A percentile compares a stretch with the other conserved stretches of the same genome.
Evolutionary conservation across 1,140 invertebrate genomes (phyloP).

Genomic region (Hyphantria cunea): DNA sequence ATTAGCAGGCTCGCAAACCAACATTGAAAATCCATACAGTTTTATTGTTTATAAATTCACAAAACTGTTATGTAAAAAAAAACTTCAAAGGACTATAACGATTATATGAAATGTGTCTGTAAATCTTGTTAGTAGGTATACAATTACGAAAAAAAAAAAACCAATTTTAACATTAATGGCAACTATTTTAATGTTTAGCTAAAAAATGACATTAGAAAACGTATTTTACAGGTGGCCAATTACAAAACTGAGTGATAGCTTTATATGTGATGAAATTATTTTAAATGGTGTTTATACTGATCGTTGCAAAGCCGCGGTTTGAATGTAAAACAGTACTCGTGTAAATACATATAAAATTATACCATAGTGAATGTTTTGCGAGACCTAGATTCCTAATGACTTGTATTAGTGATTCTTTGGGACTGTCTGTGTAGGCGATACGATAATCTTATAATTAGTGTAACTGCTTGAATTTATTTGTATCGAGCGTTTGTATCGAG

Average conservation of each 20-base stretch:
- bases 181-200: too few relatives aligned
- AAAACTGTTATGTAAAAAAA: too few relatives aligned
- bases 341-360: slow-evolving; percentile 8
- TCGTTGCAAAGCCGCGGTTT: not conserved
- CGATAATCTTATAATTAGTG: slow-evolving; percentile 13
- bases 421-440: slow-evolving; percentile 29
- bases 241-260: not conserved
- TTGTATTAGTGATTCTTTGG: slow-evolving; percentile 19
- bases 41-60: slow-evolving; percentile 10
- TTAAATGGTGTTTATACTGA: not conserved
- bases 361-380: slow-evolving; percentile 9
- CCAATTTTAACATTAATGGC: too few relatives aligned
- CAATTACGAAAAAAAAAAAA: too few relatives aligned
- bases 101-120: too few relatives aligned
- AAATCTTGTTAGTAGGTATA: too few relatives aligned
- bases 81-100: not conserved
- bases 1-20: slow-evolving; percentile 19
- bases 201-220: too few relatives aligned
- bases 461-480: not conserved
- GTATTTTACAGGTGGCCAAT: too few relatives aligned
- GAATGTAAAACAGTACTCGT: not conserved
- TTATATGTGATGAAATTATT: not conserved
- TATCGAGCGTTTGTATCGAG: too few relatives aligned
- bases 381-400: slow-evolving; percentile 12
- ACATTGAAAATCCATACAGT: not conserved